These are phyloP conservation scores for Pantherophis guttatus DNA, from an alignment of 2,113 vertebrate genomes.

Conservation along the genomic window DNA sequence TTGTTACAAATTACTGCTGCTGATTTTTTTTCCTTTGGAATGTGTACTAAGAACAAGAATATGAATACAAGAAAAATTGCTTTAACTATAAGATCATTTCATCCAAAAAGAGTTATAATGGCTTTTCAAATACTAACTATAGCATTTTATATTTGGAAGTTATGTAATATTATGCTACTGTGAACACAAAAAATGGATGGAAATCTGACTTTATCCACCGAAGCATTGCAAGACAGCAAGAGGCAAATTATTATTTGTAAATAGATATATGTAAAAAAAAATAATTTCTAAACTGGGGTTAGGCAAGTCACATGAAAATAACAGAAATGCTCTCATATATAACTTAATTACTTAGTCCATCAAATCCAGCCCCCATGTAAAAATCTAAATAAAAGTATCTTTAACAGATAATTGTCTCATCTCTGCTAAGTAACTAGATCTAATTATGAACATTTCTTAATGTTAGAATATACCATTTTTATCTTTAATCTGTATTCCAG, in stretches of 20 bases:
- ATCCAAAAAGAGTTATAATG: conserved; percentile 52
- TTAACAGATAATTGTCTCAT: neutral
- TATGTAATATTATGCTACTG: conserved; percentile 65
- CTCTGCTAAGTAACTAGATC: neutral
- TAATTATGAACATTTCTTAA: neutral
- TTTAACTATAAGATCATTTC: conserved; percentile 49
- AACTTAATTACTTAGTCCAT: conserved; percentile 7
- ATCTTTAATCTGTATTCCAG: neutral
- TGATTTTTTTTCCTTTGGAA: conserved; percentile 69
- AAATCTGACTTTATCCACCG: conserved; percentile 60
- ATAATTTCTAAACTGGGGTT: conserved; percentile 22
- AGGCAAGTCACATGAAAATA: neutral
- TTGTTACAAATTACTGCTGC: conserved; percentile 70
- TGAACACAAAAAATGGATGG: conserved; percentile 48
- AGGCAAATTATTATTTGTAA: conserved; percentile 48
- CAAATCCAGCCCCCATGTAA: neutral
- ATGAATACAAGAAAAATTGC: conserved; percentile 66
- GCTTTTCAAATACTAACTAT: conserved; percentile 48
- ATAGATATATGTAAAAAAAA: conserved; percentile 39
- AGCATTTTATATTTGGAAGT: conserved; percentile 60
- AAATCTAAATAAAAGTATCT: neutral
- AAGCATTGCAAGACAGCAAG: conserved; percentile 60
- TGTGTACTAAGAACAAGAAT: conserved; percentile 72
- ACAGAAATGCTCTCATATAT: neutral
- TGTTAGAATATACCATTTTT: neutral